Conservation (phyloP, 2,113 vertebrate species). For the Chaetorhynchus papuensis region DNA sequence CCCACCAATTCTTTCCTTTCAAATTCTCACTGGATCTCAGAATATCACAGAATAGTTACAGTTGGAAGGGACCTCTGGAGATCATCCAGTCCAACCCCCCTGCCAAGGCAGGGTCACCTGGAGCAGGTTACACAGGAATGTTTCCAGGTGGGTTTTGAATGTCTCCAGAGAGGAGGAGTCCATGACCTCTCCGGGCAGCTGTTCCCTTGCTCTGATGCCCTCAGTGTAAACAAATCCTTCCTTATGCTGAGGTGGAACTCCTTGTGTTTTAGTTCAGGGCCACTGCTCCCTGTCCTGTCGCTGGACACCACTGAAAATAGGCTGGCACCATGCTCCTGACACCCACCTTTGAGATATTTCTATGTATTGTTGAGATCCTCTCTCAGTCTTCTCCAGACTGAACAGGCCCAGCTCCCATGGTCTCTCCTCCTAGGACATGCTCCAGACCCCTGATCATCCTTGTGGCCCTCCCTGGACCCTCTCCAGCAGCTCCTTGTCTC, state of each 20-base stretch:
- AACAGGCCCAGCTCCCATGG: neutral
- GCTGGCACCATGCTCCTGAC: neutral
- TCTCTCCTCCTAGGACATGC: neutral
- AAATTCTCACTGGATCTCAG: neutral
- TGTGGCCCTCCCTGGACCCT: neutral
- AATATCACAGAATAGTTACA: neutral
- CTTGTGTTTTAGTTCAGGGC: neutral
- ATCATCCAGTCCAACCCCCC: neutral
- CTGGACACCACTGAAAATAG: neutral
- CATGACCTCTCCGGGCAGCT: fast-evolving
- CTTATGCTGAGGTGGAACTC: neutral
- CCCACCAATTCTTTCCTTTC: neutral
- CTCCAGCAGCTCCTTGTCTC: neutral
- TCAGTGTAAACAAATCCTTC: neutral
- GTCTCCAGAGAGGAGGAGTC: fast-evolving
- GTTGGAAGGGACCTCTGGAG: neutral
- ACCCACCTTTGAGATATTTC: neutral
- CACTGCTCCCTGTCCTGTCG: fast-evolving
- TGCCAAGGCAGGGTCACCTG: neutral
- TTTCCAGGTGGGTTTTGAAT: fast-evolving
- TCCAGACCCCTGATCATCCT: neutral
- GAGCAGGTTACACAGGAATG: neutral
- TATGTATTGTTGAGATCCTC: neutral
- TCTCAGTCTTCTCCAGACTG: neutral
- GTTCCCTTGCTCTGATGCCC: neutral